A percentile compares a stretch with the other conserved stretches of the same genome.
phyloP scores from a whole-genome alignment of 2,113 vertebrate species.

The Dasyurus viverrinus region DNA sequence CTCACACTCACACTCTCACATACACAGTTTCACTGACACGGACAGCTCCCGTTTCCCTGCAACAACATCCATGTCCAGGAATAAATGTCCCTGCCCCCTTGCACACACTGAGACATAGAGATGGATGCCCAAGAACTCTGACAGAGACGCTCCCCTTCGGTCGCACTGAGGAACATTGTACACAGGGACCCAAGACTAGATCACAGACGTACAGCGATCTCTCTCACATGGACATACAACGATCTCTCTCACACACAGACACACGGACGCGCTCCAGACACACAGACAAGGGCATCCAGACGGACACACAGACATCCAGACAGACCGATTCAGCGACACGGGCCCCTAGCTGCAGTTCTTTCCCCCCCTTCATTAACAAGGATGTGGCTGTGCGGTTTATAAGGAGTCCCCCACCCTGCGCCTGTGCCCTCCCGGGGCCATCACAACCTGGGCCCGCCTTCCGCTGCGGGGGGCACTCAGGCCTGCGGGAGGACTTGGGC shows the following conservation, averaged over 20 bases:
- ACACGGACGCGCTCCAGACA: not conserved
- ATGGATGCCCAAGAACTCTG: too few species aligned
- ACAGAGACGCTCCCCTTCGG: not conserved
- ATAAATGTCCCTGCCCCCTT: too few species aligned
- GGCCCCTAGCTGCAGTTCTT: too few species aligned
- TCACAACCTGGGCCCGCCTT: not conserved
- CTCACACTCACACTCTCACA: not conserved
- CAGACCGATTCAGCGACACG: not conserved
- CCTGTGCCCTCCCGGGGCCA: not conserved
- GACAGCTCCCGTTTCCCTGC: not conserved
- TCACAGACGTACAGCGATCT: not conserved
- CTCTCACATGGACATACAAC: too few species aligned
- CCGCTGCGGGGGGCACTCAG: not conserved
- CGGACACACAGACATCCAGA: not conserved
- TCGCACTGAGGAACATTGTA: not conserved
- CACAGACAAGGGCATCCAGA: not conserved
- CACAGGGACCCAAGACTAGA: not conserved
- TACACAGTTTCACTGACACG: constrained; percentile 60
- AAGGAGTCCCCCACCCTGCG: not conserved
- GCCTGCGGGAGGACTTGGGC: not conserved
- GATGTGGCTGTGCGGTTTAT: not conserved
- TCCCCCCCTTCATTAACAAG: not conserved
- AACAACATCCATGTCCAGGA: too few species aligned
- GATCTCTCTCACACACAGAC: too few species aligned
- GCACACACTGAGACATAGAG: not conserved